Evolutionary conservation across 2,888 invertebrate species (phyloP).

Genomic region (Agapostemon virescens): DNA sequence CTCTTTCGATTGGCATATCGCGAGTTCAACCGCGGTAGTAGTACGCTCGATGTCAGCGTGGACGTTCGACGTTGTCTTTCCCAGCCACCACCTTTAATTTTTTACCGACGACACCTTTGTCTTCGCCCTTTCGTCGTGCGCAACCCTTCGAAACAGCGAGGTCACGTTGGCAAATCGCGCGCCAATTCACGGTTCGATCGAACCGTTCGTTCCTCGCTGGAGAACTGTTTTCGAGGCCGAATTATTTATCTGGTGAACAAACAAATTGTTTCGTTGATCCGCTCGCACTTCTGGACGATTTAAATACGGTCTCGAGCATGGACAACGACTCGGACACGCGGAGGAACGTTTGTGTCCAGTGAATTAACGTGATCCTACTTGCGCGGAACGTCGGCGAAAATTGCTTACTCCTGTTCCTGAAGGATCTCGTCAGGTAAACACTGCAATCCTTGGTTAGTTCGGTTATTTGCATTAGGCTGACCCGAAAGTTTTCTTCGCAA

Average conservation of each 20-base stretch:
- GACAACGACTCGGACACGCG: background rate
- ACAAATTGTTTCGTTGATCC: background rate
- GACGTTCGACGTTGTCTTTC: conserved; percentile 47
- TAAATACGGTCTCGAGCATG: background rate
- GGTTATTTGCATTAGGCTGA: background rate
- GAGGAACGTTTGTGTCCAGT: conserved; percentile 23
- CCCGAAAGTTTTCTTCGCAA: background rate
- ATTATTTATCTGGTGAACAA: background rate
- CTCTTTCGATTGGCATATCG: conserved; percentile 63
- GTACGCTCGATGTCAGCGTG: conserved; percentile 64
- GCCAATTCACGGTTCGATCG: background rate
- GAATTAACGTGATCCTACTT: conserved; percentile 4
- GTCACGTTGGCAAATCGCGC: background rate
- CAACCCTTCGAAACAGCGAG: background rate
- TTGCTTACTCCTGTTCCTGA: background rate
- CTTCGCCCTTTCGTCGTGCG: background rate
- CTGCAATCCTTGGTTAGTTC: background rate
- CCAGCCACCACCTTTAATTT: conserved; percentile 1
- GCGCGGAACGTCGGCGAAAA: background rate
- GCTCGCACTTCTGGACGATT: background rate
- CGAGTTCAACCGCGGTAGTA: conserved; percentile 62
- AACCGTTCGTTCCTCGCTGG: background rate
- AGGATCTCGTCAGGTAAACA: conserved; percentile 17
- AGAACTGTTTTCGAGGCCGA: background rate
- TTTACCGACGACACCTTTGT: background rate